These are phyloP conservation scores for Phasia obesa DNA, from an alignment of 2,888 invertebrate species.

Conservation along the genomic window DNA sequence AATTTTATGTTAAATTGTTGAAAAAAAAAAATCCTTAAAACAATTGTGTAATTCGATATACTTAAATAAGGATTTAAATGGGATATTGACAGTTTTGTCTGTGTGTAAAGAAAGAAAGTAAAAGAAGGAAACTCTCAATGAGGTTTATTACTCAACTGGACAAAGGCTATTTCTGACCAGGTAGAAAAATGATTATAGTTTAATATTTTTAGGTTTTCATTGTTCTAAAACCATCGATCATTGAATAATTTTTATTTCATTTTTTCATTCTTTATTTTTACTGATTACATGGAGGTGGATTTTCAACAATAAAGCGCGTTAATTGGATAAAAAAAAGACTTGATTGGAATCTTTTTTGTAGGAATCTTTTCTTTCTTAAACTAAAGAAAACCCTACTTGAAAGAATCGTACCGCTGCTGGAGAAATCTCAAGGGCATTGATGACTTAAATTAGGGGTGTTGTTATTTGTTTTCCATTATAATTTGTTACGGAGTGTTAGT, in stretches of 20 bases:
- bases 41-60: slow-evolving; percentile 35
- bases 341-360: slow-evolving; percentile 33
- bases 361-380: not conserved
- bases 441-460: slow-evolving; percentile 33
- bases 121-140: not conserved
- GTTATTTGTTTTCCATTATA: slow-evolving; percentile 62
- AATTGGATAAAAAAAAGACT: slow-evolving; percentile 57
- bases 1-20: slow-evolving; percentile 6
- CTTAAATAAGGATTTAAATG: slow-evolving; percentile 39
- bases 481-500: slow-evolving; percentile 60
- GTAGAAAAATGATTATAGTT: not conserved
- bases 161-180: slow-evolving; percentile 35
- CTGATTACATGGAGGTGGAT: slow-evolving; percentile 65
- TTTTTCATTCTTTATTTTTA: slow-evolving; percentile 15
- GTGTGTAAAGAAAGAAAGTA: not conserved
- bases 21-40: slow-evolving; percentile 2
- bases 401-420: slow-evolving; percentile 47
- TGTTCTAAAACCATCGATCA: slow-evolving; percentile 50
- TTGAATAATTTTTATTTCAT: slow-evolving; percentile 1
- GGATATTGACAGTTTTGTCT: slow-evolving; percentile 24
- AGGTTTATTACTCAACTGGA: slow-evolving; percentile 23
- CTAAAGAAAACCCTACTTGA: slow-evolving; percentile 27
- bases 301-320: slow-evolving; percentile 57
- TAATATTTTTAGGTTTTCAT: not conserved
- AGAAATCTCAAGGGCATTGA: slow-evolving; percentile 45